Percentiles rank a stretch among this genome's conserved stretches.
These are phyloP conservation scores for Aplochiton taeniatus DNA, from an alignment of 2,797 vertebrate genomes.

Conservation along the genomic window DNA sequence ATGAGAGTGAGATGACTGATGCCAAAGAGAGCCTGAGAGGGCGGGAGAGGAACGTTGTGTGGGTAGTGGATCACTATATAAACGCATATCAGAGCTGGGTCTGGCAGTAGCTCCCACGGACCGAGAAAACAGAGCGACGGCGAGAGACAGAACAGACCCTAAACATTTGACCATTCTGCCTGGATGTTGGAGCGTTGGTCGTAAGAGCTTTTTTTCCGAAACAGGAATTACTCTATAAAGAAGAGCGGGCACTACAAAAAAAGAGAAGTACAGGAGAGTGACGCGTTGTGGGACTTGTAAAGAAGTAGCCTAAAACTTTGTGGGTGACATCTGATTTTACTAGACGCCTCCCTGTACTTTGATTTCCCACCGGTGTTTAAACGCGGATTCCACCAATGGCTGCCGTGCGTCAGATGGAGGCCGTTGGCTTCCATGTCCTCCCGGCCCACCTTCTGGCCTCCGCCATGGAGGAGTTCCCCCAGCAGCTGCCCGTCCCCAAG, in stretches of 20 bases:
- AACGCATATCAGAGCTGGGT: conserved; percentile 50
- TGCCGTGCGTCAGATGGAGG: conserved; percentile 80
- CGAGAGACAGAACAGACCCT: conserved; percentile 13
- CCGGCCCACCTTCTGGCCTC: conserved; percentile 83
- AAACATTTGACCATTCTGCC: background rate
- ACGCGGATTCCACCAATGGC: conserved; percentile 68
- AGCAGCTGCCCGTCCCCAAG: conserved; percentile 84
- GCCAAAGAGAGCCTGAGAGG: conserved; percentile 7
- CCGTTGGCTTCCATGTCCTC: conserved; percentile 84
- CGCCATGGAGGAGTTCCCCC: conserved; percentile 89
- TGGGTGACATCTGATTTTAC: background rate
- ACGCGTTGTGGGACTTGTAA: conserved; percentile 2
- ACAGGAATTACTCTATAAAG: conserved; percentile 9
- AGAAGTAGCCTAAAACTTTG: background rate
- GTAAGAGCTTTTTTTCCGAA: conserved; percentile 18
- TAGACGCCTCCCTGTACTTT: conserved; percentile 10
- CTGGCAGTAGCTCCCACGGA: conserved; percentile 52
- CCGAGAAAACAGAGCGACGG: conserved; percentile 26
- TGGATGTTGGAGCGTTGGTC: too few relatives aligned
- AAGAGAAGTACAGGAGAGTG: background rate
- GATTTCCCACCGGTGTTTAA: background rate
- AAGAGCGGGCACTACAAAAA: conserved; percentile 6
- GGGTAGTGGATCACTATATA: conserved; percentile 67
- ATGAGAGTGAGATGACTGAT: conserved; percentile 52
- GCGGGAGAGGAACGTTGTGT: conserved; percentile 26